A percentile compares a stretch with the other conserved stretches of the same genome.
Evolutionary conservation across 1,140 invertebrate species (phyloP).

Genomic region (Schlechtendalia chinensis): DNA sequence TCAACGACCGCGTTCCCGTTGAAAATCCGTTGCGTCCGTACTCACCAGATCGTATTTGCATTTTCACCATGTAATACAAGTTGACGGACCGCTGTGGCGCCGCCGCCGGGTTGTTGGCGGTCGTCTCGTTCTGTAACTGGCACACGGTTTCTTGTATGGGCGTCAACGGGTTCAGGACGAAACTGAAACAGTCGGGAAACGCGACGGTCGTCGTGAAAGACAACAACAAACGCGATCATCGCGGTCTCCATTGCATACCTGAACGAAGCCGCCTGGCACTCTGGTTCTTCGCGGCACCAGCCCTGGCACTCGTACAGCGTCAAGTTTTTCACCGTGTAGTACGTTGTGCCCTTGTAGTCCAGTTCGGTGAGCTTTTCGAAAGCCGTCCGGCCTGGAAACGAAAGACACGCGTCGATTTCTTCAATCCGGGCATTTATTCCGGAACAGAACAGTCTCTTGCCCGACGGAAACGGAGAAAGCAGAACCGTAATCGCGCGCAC

Average conservation of each 20-base stretch:
- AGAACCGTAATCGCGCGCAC: no score
- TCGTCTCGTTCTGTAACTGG: constrained; percentile 87
- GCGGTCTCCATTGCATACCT: no score
- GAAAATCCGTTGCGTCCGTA: no score
- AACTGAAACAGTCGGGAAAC: no score
- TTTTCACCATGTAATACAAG: constrained; percentile 93
- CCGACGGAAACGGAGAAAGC: no score
- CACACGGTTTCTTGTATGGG: constrained; percentile 90
- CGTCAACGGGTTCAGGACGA: constrained; percentile 85
- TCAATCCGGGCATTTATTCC: no score
- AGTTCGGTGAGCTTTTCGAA: constrained; percentile 92
- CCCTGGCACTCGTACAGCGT: constrained; percentile 91
- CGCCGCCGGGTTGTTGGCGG: constrained; percentile 80
- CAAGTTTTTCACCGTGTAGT: constrained; percentile 88
- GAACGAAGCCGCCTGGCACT: constrained; percentile 87
- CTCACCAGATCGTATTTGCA: constrained; percentile 79
- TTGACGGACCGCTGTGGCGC: constrained; percentile 79
- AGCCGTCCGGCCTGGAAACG: constrained; percentile 69
- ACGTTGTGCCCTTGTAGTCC: constrained; percentile 85
- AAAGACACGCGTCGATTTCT: no score
- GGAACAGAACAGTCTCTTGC: no score
- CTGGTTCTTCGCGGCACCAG: constrained; percentile 87
- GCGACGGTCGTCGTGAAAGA: no score
- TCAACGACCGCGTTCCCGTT: no score
- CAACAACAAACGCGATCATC: no score